Conservation (phyloP, 53 echinoderm and acorn worm genomes). For the Stichopus horrens region DNA sequence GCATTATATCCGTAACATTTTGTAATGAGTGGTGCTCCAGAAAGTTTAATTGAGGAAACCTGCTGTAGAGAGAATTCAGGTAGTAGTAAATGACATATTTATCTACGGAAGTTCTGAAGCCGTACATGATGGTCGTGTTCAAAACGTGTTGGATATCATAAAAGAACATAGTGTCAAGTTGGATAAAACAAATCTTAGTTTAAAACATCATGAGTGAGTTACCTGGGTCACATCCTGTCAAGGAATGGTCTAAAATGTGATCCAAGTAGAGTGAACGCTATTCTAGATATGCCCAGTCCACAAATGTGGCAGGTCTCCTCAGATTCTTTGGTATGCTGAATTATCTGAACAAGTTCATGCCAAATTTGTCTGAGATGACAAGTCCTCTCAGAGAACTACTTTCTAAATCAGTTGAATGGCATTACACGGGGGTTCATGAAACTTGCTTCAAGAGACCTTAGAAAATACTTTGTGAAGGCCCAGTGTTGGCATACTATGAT, state of each 20-base stretch:
- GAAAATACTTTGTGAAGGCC: constrained; percentile 20
- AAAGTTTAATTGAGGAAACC: no score
- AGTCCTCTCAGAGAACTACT: constrained; percentile 19
- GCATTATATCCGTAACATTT: no score
- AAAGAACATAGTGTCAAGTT: no score
- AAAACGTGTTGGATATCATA: no score
- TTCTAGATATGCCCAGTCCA: constrained; percentile 36
- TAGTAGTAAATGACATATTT: no score
- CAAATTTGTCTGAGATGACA: neutral
- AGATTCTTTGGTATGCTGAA: neutral
- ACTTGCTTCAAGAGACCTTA: constrained; percentile 1
- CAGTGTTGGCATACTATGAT: constrained; percentile 39
- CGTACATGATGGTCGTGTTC: no score
- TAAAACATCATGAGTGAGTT: constrained; percentile 22
- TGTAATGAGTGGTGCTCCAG: no score
- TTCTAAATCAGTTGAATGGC: constrained; percentile 22
- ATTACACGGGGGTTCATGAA: constrained; percentile 8
- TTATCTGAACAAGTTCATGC: constrained; percentile 32
- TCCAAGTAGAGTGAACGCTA: constrained; percentile 31
- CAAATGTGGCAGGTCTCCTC: neutral
- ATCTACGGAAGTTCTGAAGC: no score
- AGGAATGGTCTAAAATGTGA: constrained; percentile 47
- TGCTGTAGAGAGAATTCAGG: no score
- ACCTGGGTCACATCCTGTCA: constrained; percentile 20
- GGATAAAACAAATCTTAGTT: constrained; percentile 16